phyloP scores from a whole-genome alignment of 2,888 invertebrate species.

The Brenthis daphne region DNA sequence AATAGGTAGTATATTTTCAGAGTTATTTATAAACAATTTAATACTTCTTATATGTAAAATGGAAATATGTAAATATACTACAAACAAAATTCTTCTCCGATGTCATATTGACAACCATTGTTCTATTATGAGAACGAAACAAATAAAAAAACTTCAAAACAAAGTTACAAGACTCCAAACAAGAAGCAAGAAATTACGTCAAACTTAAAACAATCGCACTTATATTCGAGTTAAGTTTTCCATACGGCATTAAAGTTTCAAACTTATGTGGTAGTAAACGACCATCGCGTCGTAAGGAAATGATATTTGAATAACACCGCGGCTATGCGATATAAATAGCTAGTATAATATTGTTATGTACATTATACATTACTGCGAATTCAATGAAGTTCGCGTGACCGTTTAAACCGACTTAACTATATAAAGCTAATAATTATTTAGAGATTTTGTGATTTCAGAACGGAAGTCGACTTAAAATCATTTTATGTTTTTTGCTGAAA shows the following conservation, averaged over 20 bases:
- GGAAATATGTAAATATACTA: too few species aligned
- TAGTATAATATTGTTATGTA: conserved; percentile 17
- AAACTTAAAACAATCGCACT: conserved; percentile 16
- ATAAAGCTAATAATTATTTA: conserved; percentile 29
- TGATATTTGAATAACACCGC: conserved; percentile 26
- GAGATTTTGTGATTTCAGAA: conserved; percentile 32
- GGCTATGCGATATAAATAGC: conserved; percentile 15
- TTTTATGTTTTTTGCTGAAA: conserved; percentile 17
- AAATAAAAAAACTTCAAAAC: background rate
- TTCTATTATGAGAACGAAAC: background rate
- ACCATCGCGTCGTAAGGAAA: conserved; percentile 19
- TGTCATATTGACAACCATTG: too few species aligned
- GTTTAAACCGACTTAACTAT: conserved; percentile 29
- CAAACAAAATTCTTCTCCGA: too few species aligned
- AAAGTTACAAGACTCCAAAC: background rate
- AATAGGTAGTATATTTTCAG: too few species aligned
- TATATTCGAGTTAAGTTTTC: conserved; percentile 33
- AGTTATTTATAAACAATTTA: too few species aligned
- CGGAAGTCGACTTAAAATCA: conserved; percentile 22
- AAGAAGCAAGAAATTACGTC: conserved; percentile 8
- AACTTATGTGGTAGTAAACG: conserved; percentile 32
- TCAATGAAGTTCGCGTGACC: conserved; percentile 33
- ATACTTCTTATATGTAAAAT: too few species aligned
- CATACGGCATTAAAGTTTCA: conserved; percentile 37
- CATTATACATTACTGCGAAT: conserved; percentile 25